Evolutionary conservation across 2,888 invertebrate species (phyloP).

Genomic region (Philaethria dido): DNA sequence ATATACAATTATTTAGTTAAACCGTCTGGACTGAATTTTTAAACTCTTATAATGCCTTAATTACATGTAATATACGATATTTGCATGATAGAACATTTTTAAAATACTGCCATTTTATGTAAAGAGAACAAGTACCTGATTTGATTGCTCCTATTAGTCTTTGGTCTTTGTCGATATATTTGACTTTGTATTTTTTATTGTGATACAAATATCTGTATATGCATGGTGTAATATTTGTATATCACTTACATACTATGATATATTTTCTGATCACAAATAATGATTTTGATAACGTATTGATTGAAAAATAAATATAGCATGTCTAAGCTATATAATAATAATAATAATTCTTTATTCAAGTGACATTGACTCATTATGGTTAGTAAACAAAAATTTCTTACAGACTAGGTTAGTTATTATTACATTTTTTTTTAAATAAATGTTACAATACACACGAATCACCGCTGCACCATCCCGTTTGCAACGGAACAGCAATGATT

Average conservation of each 20-base stretch:
- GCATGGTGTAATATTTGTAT: slow-evolving; percentile 14
- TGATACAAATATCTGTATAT: neutral
- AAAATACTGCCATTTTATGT: neutral
- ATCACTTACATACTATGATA: neutral
- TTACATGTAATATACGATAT: neutral
- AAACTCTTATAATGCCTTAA: neutral
- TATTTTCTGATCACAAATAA: slow-evolving; percentile 19
- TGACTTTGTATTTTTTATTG: neutral
- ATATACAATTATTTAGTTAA: neutral
- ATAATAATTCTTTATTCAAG: too few relatives aligned
- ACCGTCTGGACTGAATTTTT: slow-evolving; percentile 6
- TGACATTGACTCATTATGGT: too few relatives aligned
- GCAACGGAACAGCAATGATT: too few relatives aligned
- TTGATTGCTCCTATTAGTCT: neutral
- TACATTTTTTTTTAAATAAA: too few relatives aligned
- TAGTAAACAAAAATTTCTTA: too few relatives aligned
- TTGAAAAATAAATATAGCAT: slow-evolving; percentile 13
- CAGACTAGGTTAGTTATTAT: too few relatives aligned
- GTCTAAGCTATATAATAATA: too few relatives aligned
- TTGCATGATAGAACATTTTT: neutral
- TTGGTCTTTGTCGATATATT: neutral
- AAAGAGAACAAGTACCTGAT: neutral
- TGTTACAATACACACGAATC: too few relatives aligned
- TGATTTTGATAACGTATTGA: slow-evolving; percentile 21
- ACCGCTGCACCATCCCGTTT: too few relatives aligned